Evolutionary conservation across 2,888 invertebrate species (phyloP).

Genomic region (Parnassius mnemosyne): DNA sequence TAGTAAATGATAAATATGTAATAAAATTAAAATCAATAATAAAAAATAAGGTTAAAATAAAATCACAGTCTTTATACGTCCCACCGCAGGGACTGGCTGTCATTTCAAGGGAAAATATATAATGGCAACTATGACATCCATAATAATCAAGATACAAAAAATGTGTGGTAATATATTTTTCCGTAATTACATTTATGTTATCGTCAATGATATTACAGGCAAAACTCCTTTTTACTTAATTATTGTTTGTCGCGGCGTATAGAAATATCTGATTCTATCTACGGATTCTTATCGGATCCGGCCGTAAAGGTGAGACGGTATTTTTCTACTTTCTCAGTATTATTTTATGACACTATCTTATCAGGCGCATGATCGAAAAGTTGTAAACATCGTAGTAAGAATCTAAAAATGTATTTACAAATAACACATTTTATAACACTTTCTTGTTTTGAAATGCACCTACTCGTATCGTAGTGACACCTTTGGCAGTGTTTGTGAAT

Average conservation of each 20-base stretch:
- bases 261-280: constrained; percentile 30
- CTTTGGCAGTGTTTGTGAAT: constrained; percentile 24
- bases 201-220: no score
- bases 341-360: constrained; percentile 44
- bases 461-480: constrained; percentile 9
- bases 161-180: no score
- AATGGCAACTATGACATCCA: no score
- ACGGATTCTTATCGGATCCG: not conserved
- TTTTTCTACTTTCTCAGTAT: constrained; percentile 56
- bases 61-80: no score
- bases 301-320: constrained; percentile 30
- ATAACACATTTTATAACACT: not conserved
- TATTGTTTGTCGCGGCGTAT: constrained; percentile 18
- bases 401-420: constrained; percentile 37
- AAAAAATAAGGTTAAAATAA: no score
- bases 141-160: no score
- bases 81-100: no score
- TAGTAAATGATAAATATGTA: no score
- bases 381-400: constrained; percentile 69
- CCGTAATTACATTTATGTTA: no score
- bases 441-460: constrained; percentile 13
- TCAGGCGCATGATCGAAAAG: constrained; percentile 39
- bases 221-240: not conserved
- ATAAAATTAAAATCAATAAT: no score
- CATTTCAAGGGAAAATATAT: no score